Evolutionary conservation across 2,113 vertebrate species (phyloP).

Genomic region (Tragelaphus strepsiceros): DNA sequence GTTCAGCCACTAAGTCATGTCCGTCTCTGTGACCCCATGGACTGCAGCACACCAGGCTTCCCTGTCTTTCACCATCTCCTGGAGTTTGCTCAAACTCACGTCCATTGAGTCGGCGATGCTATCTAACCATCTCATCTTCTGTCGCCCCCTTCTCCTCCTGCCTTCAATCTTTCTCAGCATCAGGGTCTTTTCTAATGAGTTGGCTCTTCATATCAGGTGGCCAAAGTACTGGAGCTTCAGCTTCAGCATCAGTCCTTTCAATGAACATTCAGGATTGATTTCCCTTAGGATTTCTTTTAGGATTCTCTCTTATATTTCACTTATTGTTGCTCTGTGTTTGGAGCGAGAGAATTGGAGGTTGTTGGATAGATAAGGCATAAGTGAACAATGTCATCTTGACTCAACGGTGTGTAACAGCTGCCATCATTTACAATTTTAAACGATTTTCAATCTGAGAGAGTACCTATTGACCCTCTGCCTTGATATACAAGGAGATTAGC

Average conservation of each 20-base stretch:
- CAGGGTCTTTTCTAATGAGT: not conserved
- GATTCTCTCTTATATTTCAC: not conserved
- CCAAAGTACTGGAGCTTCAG: not conserved
- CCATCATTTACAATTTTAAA: not conserved
- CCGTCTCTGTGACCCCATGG: not conserved
- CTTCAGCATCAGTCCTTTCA: not conserved
- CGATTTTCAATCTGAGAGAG: not conserved
- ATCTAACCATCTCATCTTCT: not conserved
- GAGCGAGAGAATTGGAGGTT: not conserved
- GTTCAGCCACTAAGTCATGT: not conserved
- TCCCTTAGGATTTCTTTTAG: not conserved
- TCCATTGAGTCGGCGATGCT: not conserved
- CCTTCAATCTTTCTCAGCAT: not conserved
- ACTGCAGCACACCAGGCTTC: not conserved
- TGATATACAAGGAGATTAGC: slow-evolving; percentile 20
- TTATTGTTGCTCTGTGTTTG: not conserved
- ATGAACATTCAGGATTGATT: not conserved
- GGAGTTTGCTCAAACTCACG: not conserved
- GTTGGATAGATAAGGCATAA: not conserved
- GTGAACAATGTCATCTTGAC: not conserved
- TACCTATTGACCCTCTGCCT: not conserved
- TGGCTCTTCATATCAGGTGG: not conserved
- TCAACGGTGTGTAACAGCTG: not conserved
- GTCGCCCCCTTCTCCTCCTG: not conserved
- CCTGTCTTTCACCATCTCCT: not conserved